phyloP scores from a whole-genome alignment of 2,113 vertebrate genomes.

The Trogon surrucura region DNA sequence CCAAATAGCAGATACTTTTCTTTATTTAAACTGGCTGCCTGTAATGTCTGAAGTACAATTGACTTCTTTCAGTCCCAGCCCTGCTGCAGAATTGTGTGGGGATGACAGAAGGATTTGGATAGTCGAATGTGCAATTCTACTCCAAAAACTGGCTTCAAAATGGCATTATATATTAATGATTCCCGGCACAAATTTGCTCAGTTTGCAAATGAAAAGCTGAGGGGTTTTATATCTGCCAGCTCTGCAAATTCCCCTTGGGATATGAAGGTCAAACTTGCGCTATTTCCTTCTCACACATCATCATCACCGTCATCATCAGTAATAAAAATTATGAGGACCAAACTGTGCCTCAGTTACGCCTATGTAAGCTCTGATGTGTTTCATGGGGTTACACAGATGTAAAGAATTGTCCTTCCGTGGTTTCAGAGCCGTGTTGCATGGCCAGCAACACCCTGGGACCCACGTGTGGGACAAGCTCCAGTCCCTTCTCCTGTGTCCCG shows the following conservation, averaged over 20 bases:
- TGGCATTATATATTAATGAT: conserved; percentile 57
- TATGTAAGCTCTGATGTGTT: background rate
- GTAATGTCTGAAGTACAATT: conserved; percentile 44
- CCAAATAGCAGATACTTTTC: conserved; percentile 26
- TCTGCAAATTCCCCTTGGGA: conserved; percentile 9
- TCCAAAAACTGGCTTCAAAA: conserved; percentile 39
- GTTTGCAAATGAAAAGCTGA: conserved; percentile 47
- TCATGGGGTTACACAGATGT: background rate
- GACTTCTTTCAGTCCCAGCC: conserved; percentile 4
- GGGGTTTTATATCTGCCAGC: conserved; percentile 38
- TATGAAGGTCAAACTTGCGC: conserved; percentile 23
- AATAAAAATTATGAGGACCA: conserved; percentile 27
- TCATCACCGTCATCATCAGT: conserved; percentile 34
- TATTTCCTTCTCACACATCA: conserved; percentile 71
- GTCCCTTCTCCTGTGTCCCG: background rate
- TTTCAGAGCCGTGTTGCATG: background rate
- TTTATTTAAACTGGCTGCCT: conserved; percentile 15
- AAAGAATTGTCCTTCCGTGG: background rate
- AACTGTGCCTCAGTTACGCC: conserved; percentile 2
- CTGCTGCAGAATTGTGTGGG: background rate
- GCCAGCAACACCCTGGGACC: background rate
- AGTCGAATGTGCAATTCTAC: background rate
- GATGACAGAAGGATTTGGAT: conserved; percentile 48
- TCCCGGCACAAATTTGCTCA: conserved; percentile 58
- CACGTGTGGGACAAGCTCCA: fast-evolving